Evolutionary conservation across 2,113 vertebrate genomes (phyloP), one percentile per base, ranked within the genome.

Genomic region (Malurus alboscapulatus): DNA sequence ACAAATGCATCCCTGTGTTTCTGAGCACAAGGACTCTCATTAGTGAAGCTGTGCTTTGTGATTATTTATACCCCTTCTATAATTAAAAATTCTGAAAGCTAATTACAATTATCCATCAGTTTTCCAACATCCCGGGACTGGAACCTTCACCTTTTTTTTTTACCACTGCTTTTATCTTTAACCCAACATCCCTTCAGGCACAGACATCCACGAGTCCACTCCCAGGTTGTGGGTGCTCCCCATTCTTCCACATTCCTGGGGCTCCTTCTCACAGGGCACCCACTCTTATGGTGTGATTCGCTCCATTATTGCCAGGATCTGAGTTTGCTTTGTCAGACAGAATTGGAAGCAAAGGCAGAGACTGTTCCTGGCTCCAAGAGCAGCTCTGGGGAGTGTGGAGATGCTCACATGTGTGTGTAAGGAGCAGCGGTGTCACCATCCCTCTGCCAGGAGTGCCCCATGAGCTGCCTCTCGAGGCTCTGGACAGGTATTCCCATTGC

Each of bases 81-180:
- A 97, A 98, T 97, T 98, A 98, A 97, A 97, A 97, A 97, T 97
- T 94, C 97, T 80, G 92, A 97, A 97, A 96, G 94, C 97, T 97
- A 97, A 98, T 98, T 97, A 96, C 96, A 96, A 97, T 92, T 94
- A 98, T 97, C 97, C 96, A 94, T 97, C 97, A 95, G 93, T 79
- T 84, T 94, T 85, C 84, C 93, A 65, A 63, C 87, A 80, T 55
- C 53, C 63, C 48, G 0, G 94, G 80, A 72, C 94, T 79, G 74
- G 82, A 87, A 66, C 55, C 85, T 55, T 84, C 42, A 67, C 93
- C 87, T 61, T 14, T 47, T 86, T 59, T 51, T 66, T 76, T 58
- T 61, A 34, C 65, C 44, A 5, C 6, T 47, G 38, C 38, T 81
- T 90, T 78, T 63, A 55, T 47, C 17, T 61, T 44, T 13, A 45